These are phyloP conservation scores for Papilio helenus DNA, from an alignment of 1,140 invertebrate species.

Conservation along the genomic window DNA sequence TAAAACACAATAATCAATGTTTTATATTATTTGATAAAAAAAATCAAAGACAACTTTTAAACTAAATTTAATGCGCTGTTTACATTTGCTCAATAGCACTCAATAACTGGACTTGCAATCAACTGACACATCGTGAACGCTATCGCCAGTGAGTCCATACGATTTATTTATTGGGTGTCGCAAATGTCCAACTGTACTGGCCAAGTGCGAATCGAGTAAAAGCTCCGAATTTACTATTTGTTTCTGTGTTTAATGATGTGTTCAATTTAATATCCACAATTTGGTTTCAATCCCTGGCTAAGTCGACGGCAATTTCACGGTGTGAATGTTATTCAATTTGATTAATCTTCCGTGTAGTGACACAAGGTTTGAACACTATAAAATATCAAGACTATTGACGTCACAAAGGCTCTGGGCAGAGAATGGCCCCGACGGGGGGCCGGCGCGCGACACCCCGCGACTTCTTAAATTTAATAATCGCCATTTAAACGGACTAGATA, in stretches of 20 bases:
- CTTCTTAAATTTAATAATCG: conserved; percentile 71
- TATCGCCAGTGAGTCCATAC: no score
- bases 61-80: no score
- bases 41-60: no score
- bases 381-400: conserved; percentile 52
- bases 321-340: neutral
- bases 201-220: no score
- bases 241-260: neutral
- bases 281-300: neutral
- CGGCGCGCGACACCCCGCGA: conserved; percentile 48
- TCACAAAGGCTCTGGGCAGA: conserved; percentile 56
- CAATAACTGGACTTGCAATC: no score
- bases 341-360: conserved; percentile 9
- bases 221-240: neutral
- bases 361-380: conserved; percentile 27
- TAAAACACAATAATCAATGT: no score
- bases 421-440: conserved; percentile 59
- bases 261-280: neutral
- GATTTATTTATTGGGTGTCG: no score
- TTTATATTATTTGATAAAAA: no score
- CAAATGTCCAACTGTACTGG: no score
- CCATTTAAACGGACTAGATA: conserved; percentile 51
- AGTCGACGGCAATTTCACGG: conserved; percentile 22
- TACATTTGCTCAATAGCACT: no score
- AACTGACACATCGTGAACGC: no score